Evolutionary conservation across 2,888 invertebrate species (phyloP).

Genomic region (Flabesymbios commensalis): DNA sequence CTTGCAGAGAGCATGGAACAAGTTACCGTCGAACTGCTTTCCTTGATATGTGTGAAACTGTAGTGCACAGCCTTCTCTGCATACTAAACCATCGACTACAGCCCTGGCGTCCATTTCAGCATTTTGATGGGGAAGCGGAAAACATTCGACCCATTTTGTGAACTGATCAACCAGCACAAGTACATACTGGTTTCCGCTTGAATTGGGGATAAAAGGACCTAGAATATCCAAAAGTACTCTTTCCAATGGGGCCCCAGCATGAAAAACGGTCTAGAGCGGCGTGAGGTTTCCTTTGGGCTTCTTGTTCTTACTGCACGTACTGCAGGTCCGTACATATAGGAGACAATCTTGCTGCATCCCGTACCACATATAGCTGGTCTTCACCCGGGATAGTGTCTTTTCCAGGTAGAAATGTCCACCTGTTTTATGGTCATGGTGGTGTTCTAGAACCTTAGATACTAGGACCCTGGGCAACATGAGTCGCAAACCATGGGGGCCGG

Average conservation of each 20-base stretch:
- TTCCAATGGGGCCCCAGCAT: slow-evolving; percentile 8
- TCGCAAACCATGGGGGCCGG: too few species aligned
- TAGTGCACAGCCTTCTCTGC: slow-evolving; percentile 22
- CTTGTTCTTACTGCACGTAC: background rate
- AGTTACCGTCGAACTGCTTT: slow-evolving; percentile 31
- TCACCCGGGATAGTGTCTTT: background rate
- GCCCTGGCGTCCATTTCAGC: slow-evolving; percentile 31
- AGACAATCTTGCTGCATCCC: background rate
- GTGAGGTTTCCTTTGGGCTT: background rate
- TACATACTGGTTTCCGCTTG: slow-evolving; percentile 30
- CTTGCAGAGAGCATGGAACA: slow-evolving; percentile 29
- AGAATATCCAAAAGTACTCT: slow-evolving; percentile 31
- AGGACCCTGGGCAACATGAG: too few species aligned
- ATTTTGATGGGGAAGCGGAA: slow-evolving; percentile 18
- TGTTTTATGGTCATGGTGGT: background rate
- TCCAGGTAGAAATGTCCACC: background rate
- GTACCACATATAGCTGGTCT: background rate
- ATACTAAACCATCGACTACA: slow-evolving; percentile 27
- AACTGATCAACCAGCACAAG: slow-evolving; percentile 35
- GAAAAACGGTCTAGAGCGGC: background rate
- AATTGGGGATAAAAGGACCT: slow-evolving; percentile 31
- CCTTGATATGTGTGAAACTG: slow-evolving; percentile 36
- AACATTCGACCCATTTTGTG: slow-evolving; percentile 29
- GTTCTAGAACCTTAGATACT: too few species aligned
- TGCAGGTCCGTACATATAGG: background rate